A percentile compares a stretch with the other conserved stretches of the same genome.
Evolutionary conservation across 2,888 invertebrate species (phyloP).

Genomic region (Lycia hirtaria): DNA sequence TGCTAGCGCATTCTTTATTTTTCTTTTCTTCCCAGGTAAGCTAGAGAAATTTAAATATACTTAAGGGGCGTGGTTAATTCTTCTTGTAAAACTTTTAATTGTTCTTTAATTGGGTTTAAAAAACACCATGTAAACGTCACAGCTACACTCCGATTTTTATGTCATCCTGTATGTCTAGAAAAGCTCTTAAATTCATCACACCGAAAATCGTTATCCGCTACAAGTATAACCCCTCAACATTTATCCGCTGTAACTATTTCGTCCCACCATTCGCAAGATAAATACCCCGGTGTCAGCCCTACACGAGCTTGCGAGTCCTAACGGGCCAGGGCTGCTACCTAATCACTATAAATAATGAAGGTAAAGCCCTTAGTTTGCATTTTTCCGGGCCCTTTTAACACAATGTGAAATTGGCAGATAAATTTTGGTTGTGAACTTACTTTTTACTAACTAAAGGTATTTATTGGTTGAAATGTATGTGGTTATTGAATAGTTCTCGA

Average conservation of each 20-base stretch:
- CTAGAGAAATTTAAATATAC: no score
- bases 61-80: no score
- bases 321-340: conserved; percentile 27
- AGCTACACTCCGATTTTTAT: no score
- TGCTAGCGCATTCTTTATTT: no score
- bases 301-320: conserved; percentile 24
- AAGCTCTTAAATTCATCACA: no score
- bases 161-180: no score
- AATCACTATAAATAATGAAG: conserved; percentile 36
- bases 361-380: conserved; percentile 27
- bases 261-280: conserved; percentile 21
- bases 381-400: conserved; percentile 30
- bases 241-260: conserved; percentile 26
- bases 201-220: conserved; percentile 20
- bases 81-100: no score
- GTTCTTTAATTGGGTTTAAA: no score
- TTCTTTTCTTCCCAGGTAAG: no score
- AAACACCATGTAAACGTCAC: no score
- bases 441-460: neutral
- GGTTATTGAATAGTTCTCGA: no score
- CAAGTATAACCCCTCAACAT: neutral
- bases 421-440: neutral
- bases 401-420: conserved; percentile 9
- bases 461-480: no score
- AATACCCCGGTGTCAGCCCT: conserved; percentile 30